Conservation (phyloP, 2,888 invertebrate genomes). For the Anoplius nigerrimus region DNA sequence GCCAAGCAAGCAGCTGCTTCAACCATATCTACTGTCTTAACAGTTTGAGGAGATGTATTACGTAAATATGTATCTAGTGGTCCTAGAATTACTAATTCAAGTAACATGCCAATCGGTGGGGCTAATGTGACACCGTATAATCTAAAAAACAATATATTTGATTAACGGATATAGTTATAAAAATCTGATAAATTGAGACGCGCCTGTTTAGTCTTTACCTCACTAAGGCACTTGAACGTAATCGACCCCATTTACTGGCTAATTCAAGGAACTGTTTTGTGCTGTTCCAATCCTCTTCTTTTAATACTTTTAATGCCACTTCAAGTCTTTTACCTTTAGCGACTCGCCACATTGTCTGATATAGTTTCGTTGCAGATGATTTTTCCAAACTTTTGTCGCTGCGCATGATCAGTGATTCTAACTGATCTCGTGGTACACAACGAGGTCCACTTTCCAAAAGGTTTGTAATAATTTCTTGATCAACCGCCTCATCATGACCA, state of each 20-base stretch:
- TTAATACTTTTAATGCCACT: constrained; percentile 88
- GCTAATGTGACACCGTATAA: constrained; percentile 86
- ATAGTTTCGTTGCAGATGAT: constrained; percentile 67
- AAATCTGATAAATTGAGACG: not conserved
- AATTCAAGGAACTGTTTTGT: constrained; percentile 86
- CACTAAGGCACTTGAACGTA: constrained; percentile 86
- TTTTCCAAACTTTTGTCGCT: constrained; percentile 50
- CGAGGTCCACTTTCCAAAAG: constrained; percentile 77
- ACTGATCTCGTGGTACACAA: constrained; percentile 82
- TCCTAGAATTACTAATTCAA: constrained; percentile 88
- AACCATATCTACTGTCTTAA: constrained; percentile 84
- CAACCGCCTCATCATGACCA: constrained; percentile 78
- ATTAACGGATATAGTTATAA: not conserved
- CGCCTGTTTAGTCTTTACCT: constrained; percentile 67
- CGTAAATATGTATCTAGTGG: constrained; percentile 85
- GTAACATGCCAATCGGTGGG: constrained; percentile 86
- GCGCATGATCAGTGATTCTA: constrained; percentile 79
- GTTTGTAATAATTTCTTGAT: constrained; percentile 76
- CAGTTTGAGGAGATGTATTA: constrained; percentile 69
- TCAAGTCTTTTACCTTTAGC: constrained; percentile 85
- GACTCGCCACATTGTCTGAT: constrained; percentile 86
- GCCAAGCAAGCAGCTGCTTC: constrained; percentile 89
- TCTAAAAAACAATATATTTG: constrained; percentile 62
- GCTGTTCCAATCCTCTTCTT: constrained; percentile 77
- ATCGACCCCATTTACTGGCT: constrained; percentile 86